phyloP scores from a whole-genome alignment of 2,113 vertebrate genomes.

The Gallinago undulata region DNA sequence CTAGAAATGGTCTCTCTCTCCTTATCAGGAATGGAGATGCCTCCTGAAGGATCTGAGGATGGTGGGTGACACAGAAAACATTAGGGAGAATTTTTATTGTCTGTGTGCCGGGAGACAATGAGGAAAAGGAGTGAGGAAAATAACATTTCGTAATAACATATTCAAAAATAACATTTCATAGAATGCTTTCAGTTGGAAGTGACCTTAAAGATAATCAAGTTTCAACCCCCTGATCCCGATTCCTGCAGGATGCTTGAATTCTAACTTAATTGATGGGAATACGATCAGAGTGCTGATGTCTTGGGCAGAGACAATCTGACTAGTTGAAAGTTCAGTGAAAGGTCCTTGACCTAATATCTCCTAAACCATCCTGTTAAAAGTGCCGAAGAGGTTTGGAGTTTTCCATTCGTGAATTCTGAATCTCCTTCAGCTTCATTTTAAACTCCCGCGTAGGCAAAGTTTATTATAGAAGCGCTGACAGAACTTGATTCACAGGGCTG shows the following conservation, averaged over 20 bases:
- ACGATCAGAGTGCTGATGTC: background rate
- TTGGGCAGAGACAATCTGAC: background rate
- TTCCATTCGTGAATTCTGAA: background rate
- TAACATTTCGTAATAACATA: too few species aligned
- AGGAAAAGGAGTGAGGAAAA: background rate
- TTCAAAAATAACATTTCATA: background rate
- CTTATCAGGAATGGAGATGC: background rate
- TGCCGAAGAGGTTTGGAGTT: background rate
- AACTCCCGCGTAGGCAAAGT: background rate
- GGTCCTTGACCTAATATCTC: background rate
- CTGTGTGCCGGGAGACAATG: background rate
- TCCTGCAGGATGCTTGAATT: background rate
- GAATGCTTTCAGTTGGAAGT: too few species aligned
- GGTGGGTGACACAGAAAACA: background rate
- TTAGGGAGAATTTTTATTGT: background rate
- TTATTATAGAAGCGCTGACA: background rate
- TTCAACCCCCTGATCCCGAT: too few species aligned
- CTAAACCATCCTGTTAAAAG: background rate
- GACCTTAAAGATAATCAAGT: too few species aligned
- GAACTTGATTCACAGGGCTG: background rate
- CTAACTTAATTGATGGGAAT: background rate
- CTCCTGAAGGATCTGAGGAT: background rate
- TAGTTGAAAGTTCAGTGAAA: background rate
- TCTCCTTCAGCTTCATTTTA: constrained; percentile 5
- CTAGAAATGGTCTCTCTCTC: background rate